Conservation (phyloP, 2,797 vertebrate species). For the Bovichtus diacanthus region DNA sequence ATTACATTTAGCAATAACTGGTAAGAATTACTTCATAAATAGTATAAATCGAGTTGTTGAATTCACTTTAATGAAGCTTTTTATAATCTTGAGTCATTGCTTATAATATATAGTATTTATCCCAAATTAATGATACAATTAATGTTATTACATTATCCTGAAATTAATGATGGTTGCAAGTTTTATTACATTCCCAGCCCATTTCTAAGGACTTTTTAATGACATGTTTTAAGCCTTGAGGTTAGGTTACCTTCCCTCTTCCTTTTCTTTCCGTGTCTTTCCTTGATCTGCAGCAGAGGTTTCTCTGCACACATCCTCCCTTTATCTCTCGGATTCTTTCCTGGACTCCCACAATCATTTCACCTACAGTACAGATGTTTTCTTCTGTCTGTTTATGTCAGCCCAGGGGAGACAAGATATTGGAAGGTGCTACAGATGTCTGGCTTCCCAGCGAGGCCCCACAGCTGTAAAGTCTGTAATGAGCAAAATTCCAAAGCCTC, state of each 20-base stretch:
- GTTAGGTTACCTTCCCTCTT: neutral
- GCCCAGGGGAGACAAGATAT: slow-evolving; percentile 57
- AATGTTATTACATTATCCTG: neutral
- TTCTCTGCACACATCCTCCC: slow-evolving; percentile 45
- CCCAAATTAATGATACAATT: neutral
- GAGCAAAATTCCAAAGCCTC: slow-evolving; percentile 60
- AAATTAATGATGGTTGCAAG: slow-evolving; percentile 6
- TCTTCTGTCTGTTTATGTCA: slow-evolving; percentile 59
- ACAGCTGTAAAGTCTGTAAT: slow-evolving; percentile 79
- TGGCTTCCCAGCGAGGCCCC: slow-evolving; percentile 60
- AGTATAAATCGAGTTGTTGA: neutral
- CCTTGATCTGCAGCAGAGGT: slow-evolving; percentile 43
- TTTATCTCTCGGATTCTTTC: slow-evolving; percentile 62
- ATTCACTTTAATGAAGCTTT: neutral
- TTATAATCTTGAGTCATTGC: neutral
- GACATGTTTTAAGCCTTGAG: neutral
- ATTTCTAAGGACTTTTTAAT: slow-evolving; percentile 27
- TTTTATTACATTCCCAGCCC: slow-evolving; percentile 2
- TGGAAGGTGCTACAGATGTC: slow-evolving; percentile 80
- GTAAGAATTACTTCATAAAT: neutral
- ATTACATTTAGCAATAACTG: neutral
- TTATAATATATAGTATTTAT: neutral
- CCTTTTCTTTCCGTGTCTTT: slow-evolving; percentile 17
- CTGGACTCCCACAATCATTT: slow-evolving; percentile 70
- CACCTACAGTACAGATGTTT: slow-evolving; percentile 70